phyloP scores from a whole-genome alignment of 1,140 invertebrate species.

The Platyscapa corneri region DNA sequence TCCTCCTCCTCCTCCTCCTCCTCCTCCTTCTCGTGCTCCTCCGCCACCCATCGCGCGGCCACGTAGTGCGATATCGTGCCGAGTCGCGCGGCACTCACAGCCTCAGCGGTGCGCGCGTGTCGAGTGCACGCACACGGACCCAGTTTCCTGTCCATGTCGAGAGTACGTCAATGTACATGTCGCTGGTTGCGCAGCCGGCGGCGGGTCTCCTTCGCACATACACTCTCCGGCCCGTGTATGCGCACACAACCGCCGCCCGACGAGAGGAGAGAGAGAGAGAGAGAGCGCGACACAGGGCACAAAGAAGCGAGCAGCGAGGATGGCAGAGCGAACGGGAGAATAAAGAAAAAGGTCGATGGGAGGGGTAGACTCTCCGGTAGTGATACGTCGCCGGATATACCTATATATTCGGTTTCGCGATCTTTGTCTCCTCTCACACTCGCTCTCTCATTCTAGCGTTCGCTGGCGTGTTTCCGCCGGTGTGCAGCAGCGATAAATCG shows the following conservation, averaged over 20 bases:
- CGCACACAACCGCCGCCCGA: no score
- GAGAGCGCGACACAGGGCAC: slow-evolving; percentile 17
- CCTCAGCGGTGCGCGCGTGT: slow-evolving; percentile 30
- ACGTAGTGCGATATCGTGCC: slow-evolving; percentile 7
- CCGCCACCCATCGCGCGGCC: neutral
- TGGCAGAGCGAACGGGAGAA: slow-evolving; percentile 32
- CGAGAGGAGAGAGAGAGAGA: no score
- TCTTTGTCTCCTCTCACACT: no score
- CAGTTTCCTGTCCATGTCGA: neutral
- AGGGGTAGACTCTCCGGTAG: slow-evolving; percentile 28
- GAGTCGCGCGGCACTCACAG: neutral
- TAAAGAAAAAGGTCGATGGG: slow-evolving; percentile 32
- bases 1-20: slow-evolving; percentile 56
- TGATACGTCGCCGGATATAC: neutral
- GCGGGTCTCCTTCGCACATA: neutral
- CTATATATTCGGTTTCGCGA: neutral
- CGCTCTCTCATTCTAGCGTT: neutral
- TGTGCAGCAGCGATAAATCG: slow-evolving; percentile 24
- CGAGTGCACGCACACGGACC: slow-evolving; percentile 8
- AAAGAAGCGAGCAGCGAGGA: slow-evolving; percentile 16
- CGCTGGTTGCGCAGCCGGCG: slow-evolving; percentile 2
- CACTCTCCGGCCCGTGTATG: neutral
- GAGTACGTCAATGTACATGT: neutral
- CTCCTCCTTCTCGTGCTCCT: slow-evolving; percentile 50
- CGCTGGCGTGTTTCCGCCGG: neutral